These are phyloP conservation scores for Aricia agestis DNA, from an alignment of 1,140 invertebrate genomes.

Conservation along the genomic window DNA sequence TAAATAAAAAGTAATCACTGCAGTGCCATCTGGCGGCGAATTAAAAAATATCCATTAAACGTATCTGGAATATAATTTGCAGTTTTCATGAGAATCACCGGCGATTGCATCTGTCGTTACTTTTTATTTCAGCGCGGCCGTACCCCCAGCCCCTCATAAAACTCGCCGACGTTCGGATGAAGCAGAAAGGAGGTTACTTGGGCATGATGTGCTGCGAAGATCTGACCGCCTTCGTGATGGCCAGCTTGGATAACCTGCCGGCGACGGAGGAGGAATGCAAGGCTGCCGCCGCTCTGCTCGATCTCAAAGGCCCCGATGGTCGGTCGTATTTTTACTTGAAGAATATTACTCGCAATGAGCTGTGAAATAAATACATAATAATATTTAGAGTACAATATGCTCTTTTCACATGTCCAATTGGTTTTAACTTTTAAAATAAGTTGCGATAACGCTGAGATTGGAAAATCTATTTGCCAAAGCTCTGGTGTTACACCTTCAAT, in stretches of 20 bases:
- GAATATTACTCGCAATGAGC: conserved; percentile 28
- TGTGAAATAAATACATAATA: not conserved
- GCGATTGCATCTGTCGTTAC: conserved; percentile 14
- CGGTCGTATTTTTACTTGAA: conserved; percentile 42
- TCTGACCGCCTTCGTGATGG: conserved; percentile 47
- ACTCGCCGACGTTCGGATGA: conserved; percentile 54
- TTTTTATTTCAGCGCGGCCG: conserved; percentile 43
- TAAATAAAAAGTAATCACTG: not conserved
- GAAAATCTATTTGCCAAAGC: not conserved
- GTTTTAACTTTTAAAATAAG: too few species aligned
- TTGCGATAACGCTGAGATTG: too few species aligned
- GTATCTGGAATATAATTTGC: not conserved
- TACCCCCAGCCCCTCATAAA: conserved; percentile 42
- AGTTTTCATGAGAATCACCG: conserved; percentile 3
- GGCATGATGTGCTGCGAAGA: conserved; percentile 64
- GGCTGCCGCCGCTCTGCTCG: conserved; percentile 36
- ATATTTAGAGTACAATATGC: not conserved
- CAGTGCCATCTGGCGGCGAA: not conserved
- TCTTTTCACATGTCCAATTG: too few species aligned
- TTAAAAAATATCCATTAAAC: conserved; percentile 7
- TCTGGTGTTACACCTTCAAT: not conserved
- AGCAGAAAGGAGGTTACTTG: conserved; percentile 42
- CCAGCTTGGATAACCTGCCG: conserved; percentile 43
- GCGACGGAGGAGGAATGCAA: conserved; percentile 41
- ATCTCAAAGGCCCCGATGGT: conserved; percentile 38